phyloP scores from a whole-genome alignment of 1,140 invertebrate species.

The Euschistus heros region DNA sequence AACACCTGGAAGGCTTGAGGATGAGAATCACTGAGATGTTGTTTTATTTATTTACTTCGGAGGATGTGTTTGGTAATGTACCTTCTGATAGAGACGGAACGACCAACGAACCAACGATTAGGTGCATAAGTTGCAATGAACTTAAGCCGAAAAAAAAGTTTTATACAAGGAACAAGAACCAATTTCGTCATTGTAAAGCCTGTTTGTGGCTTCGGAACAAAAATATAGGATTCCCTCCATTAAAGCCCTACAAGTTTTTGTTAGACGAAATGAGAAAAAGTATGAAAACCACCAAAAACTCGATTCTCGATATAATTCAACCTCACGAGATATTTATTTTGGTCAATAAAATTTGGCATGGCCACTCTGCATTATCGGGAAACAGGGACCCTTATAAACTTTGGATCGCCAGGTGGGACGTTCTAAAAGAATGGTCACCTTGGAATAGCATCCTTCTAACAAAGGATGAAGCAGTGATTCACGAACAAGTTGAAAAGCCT shows the following conservation, averaged over 20 bases:
- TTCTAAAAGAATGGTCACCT: slow-evolving; percentile 49
- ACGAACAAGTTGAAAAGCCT: slow-evolving; percentile 31
- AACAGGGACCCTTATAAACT: slow-evolving; percentile 45
- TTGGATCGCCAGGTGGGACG: slow-evolving; percentile 46
- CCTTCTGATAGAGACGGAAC: no score
- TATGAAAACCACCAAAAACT: neutral
- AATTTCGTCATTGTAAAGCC: neutral
- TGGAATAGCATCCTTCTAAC: slow-evolving; percentile 62
- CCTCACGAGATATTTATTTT: slow-evolving; percentile 48
- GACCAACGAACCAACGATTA: no score
- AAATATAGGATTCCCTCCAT: neutral
- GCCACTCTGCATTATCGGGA: slow-evolving; percentile 50
- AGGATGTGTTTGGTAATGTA: no score
- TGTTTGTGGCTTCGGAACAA: neutral
- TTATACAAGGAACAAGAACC: neutral
- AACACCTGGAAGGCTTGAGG: neutral
- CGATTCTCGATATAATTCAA: neutral
- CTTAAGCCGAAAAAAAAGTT: neutral
- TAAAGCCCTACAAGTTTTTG: neutral
- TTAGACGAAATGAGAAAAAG: neutral
- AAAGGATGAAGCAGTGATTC: slow-evolving; percentile 47
- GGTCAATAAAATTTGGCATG: slow-evolving; percentile 53
- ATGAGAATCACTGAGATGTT: neutral
- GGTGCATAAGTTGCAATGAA: neutral
- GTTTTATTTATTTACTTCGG: neutral